Evolutionary conservation across 2,797 vertebrate genomes (phyloP).

Genomic region (Lepus oiostolus): DNA sequence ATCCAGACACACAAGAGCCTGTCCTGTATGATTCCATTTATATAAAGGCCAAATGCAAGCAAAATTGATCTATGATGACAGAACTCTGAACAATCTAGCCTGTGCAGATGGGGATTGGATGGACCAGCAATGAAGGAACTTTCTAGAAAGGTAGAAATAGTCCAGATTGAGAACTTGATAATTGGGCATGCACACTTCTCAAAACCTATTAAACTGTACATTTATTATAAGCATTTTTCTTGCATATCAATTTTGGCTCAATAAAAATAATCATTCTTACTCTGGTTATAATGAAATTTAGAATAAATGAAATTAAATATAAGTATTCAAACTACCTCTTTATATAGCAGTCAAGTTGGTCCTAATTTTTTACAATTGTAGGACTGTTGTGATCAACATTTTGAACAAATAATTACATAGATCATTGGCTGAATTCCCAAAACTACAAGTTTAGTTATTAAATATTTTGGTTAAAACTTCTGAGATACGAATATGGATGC

Average conservation of each 20-base stretch:
- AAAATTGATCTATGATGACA: background rate
- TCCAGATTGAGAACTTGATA: background rate
- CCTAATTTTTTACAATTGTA: background rate
- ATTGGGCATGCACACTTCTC: background rate
- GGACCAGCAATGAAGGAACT: background rate
- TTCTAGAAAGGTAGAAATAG: background rate
- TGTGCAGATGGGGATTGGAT: background rate
- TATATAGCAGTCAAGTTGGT: background rate
- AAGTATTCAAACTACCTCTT: background rate
- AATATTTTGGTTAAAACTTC: background rate
- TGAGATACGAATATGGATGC: background rate
- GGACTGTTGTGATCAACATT: background rate
- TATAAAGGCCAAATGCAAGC: background rate
- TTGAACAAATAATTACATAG: background rate
- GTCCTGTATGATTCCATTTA: background rate
- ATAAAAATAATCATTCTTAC: background rate
- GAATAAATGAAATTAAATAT: background rate
- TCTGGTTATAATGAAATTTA: background rate
- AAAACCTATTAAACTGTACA: conserved; percentile 12
- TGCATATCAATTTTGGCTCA: background rate
- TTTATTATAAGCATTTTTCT: background rate
- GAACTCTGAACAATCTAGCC: background rate
- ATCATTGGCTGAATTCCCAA: background rate
- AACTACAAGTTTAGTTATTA: conserved; percentile 2
- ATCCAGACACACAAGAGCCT: background rate